Evolutionary conservation across 2,888 invertebrate genomes (phyloP), one percentile per base, ranked within the genome.

Genomic region (Orchesella flavescens): DNA sequence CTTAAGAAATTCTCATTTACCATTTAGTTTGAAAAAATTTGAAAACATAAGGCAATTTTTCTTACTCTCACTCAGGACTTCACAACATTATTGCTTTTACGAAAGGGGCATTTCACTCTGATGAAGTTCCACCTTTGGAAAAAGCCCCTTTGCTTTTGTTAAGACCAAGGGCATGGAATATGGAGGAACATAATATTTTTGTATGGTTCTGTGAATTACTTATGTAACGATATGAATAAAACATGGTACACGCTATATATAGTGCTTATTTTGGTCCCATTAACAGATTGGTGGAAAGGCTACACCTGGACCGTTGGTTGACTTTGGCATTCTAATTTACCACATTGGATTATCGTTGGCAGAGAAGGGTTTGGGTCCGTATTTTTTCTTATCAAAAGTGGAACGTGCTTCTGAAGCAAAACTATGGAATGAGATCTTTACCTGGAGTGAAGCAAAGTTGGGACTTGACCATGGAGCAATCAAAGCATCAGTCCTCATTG

Each of bases 141-240:
- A 91, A 92, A 21, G 92, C 92, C 63, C 94, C 94, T 0, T 46
- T 86, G 15, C 59, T 88, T 7, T 78, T 88, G 79, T 89, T 94
- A 13, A 90, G 94, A 82, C 94, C 94, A 0, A 91, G 94, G 88
- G 94, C 94, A 61, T 94, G 94, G 94, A 94, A 94, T 90, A 93
- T 94, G 91, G 92, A 92, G 71, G 94, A 94, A 89, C 93, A 93
- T 89, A 92, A 93, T 89, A 91, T 93, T 87, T 90, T 92, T 90
- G 92, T 92, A 89, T 24, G 13, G 59, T 15, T 23, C 13, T 23
- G 24, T 63, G 55, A 71, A 66, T 49, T 66, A 12, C 2, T 49
- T n/a, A 49, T n/a, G 44, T 1, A n/a, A 66, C 24, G 57, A 46
- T 46, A 23, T 19, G 2, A 34, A 4, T 34, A 7, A 34, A 34